Conservation (phyloP, 2,888 invertebrate species). For the Philaethria dido region DNA sequence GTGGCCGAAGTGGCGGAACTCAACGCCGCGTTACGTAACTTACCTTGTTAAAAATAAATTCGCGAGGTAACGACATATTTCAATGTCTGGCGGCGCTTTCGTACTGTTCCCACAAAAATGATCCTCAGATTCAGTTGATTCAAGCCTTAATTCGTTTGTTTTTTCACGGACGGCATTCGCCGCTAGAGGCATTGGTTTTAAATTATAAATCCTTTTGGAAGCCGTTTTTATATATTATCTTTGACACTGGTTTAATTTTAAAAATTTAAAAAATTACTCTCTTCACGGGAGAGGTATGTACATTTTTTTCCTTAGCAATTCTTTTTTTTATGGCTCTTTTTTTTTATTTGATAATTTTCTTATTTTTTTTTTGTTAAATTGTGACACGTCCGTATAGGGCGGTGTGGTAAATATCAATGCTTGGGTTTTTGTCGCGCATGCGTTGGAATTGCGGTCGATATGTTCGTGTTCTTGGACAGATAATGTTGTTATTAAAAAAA, state of each 20-base stretch:
- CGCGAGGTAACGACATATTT: constrained; percentile 84
- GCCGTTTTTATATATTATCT: constrained; percentile 68
- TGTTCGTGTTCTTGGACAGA: constrained; percentile 7
- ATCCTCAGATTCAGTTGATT: constrained; percentile 76
- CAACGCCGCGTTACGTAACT: constrained; percentile 55
- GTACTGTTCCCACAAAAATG: constrained; percentile 63
- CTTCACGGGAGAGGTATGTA: constrained; percentile 38
- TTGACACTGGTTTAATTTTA: constrained; percentile 45
- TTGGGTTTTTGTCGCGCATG: constrained; percentile 38
- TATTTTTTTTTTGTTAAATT: constrained; percentile 4
- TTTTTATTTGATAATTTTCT: background rate
- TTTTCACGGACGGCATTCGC: constrained; percentile 61
- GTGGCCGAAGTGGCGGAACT: too few species aligned
- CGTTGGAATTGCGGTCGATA: constrained; percentile 36
- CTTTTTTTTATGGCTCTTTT: background rate
- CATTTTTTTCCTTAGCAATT: constrained; percentile 34
- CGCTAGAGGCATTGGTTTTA: constrained; percentile 73
- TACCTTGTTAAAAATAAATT: constrained; percentile 85
- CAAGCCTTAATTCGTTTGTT: constrained; percentile 57
- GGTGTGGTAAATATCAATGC: constrained; percentile 32
- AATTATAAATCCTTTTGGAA: constrained; percentile 49
- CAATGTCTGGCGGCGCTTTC: constrained; percentile 69
- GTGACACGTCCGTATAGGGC: constrained; percentile 26
- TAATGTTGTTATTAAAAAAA: background rate
- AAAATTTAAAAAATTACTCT: constrained; percentile 44